phyloP scores from a whole-genome alignment of 1,140 invertebrate genomes.

The Diplogasteroides magnus region DNA sequence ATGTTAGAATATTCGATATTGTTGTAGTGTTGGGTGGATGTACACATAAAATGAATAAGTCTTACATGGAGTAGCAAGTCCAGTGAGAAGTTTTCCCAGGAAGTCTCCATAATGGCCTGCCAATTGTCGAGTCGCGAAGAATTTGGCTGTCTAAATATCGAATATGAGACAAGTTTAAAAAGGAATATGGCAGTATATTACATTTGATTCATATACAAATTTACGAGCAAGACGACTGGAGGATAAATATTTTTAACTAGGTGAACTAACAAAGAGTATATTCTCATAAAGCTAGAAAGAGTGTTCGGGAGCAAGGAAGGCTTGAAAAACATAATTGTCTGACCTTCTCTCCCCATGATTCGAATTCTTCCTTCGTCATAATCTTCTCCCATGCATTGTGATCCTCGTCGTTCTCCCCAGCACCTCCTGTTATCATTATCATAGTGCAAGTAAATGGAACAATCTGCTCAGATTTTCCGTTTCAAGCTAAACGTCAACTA shows the following conservation, averaged over 20 bases:
- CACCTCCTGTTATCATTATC: background rate
- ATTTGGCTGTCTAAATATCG: slow-evolving; percentile 13
- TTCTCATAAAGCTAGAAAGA: too few species aligned
- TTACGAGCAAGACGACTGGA: too few species aligned
- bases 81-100: slow-evolving; percentile 9
- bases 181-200: background rate
- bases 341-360: slow-evolving; percentile 24
- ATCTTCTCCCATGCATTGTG: slow-evolving; percentile 7
- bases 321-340: too few species aligned
- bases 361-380: slow-evolving; percentile 23
- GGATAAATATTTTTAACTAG: too few species aligned
- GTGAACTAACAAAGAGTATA: too few species aligned
- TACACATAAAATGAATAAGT: background rate
- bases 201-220: background rate
- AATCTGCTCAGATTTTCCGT: too few species aligned
- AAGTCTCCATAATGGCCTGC: slow-evolving; percentile 26
- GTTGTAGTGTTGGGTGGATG: too few species aligned
- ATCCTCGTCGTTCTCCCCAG: background rate
- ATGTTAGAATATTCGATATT: too few species aligned
- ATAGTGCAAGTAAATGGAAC: too few species aligned
- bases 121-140: slow-evolving; percentile 18
- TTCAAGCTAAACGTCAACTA: too few species aligned
- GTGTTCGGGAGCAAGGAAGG: background rate
- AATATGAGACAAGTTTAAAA: background rate
- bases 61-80: slow-evolving; percentile 15